Evolutionary conservation across 2,113 vertebrate species (phyloP), one percentile per base, ranked within the genome.

Genomic region (Ammodramus savannarum): DNA sequence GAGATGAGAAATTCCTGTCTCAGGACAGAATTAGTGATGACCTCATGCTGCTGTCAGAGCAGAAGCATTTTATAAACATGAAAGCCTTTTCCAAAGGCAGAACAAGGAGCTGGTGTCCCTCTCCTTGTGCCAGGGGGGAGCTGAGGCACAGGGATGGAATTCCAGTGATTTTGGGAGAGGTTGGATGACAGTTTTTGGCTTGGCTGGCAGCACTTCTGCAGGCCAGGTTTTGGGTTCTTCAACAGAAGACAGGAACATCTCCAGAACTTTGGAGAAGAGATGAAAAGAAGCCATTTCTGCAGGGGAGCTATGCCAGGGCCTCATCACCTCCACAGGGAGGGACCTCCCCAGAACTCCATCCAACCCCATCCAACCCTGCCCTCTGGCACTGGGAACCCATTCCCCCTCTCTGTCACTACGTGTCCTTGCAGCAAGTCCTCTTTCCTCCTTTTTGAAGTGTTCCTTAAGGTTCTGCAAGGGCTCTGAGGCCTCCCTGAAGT

Each of bases 391-490:
- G 23, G 29, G 25, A 57, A 57, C 2, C 31, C 36, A 63, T 14
- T 26, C 13, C 25, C 22, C 23, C 16, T 6, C 2, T 19, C 18
- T 68, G 27, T 13, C 39, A 15, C 27, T 12, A 3, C 32, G 3
- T 8, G 6, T 11, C 23, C 66, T 32, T 10, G 25, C 2, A 41
- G 20, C 26, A 48, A 49, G 0, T 36, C 36, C 49, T 32, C 16
- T 58, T 43, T 10, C 26, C 43, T 65, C 32, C 9, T 27, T 55
- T 63, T 15, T 5, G 0, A 0, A 25, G 23, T 1, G 6, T 8
- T 7, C 69, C 29, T 39, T 0, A 18, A 57, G n/a, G 39, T 7
- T 9, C 48, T 69, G 48, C 5, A 31, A 25, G 34, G 31, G 34
- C 49, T 49, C 65, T 57, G 26, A 72, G 41, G 3, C 26, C 7